These are phyloP conservation scores for Sebastes nivosus DNA, from an alignment of 2,797 vertebrate species.

Conservation along the genomic window DNA sequence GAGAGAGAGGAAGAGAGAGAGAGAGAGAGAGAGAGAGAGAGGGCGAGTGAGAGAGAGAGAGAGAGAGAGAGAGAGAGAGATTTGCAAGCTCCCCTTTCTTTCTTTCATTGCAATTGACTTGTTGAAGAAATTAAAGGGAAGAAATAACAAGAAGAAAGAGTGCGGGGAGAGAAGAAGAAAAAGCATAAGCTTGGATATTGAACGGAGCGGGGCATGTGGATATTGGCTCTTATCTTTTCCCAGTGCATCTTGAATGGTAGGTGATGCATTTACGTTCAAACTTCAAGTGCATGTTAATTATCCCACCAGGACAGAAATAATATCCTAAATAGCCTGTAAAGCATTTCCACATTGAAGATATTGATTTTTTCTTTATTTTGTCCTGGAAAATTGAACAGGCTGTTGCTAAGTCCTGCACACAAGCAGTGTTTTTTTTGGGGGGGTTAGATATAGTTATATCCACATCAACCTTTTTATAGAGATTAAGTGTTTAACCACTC, in stretches of 20 bases:
- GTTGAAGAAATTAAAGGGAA: slow-evolving; percentile 77
- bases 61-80: slow-evolving; percentile 55
- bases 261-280: slow-evolving; percentile 70
- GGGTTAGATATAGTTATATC: slow-evolving; percentile 19
- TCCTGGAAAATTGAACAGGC: slow-evolving; percentile 47
- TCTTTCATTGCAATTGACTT: slow-evolving; percentile 77
- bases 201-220: slow-evolving; percentile 97
- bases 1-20: slow-evolving; percentile 21
- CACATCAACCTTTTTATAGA: slow-evolving; percentile 33
- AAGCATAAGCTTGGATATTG: slow-evolving; percentile 89
- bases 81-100: slow-evolving; percentile 69
- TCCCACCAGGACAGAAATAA: not conserved
- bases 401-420: slow-evolving; percentile 73
- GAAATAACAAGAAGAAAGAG: slow-evolving; percentile 76
- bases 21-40: slow-evolving; percentile 9
- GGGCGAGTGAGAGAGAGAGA: slow-evolving; percentile 34
- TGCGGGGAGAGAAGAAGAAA: slow-evolving; percentile 79
- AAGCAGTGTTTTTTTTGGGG: slow-evolving; percentile 1
- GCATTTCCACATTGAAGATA: slow-evolving; percentile 3
- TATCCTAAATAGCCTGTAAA: not conserved
- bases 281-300: slow-evolving; percentile 54
- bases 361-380: not conserved
- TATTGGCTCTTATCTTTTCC: slow-evolving; percentile 96
- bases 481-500: not conserved
- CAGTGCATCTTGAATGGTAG: slow-evolving; percentile 99